A percentile compares a stretch with the other conserved stretches of the same genome.
phyloP scores from a whole-genome alignment of 2,797 vertebrate species.

The Muraenolepis orangiensis region DNA sequence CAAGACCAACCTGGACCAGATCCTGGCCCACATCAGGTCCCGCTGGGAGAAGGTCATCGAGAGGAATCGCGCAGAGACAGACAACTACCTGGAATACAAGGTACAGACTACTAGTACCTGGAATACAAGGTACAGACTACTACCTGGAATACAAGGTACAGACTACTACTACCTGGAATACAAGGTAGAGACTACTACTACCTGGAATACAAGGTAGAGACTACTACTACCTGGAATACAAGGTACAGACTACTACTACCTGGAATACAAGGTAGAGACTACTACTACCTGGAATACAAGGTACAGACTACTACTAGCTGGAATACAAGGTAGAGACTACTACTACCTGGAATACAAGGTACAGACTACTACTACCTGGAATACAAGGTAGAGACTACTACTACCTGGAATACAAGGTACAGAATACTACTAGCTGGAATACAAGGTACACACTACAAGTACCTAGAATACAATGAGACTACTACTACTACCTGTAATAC shows the following conservation, averaged over 20 bases:
- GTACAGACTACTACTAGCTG: not conserved
- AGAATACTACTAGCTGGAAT: no score
- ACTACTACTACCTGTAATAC: no score
- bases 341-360: no score
- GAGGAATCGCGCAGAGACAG: slow-evolving; percentile 79
- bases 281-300: no score
- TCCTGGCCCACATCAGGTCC: slow-evolving; percentile 83
- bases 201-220: not conserved
- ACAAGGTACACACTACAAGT: no score
- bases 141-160: not conserved
- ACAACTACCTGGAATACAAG: slow-evolving; percentile 81
- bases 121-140: not conserved
- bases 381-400: no score
- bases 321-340: not conserved
- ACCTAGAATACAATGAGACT: no score
- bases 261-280: no score
- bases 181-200: not conserved
- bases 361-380: no score
- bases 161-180: not conserved
- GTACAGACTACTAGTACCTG: slow-evolving; percentile 56
- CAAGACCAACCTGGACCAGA: slow-evolving; percentile 84
- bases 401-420: no score
- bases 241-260: not conserved
- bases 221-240: not conserved
- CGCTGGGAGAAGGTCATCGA: slow-evolving; percentile 91